These are phyloP conservation scores for Vanacampus margaritifer DNA, from an alignment of 2,113 vertebrate species.

Conservation along the genomic window DNA sequence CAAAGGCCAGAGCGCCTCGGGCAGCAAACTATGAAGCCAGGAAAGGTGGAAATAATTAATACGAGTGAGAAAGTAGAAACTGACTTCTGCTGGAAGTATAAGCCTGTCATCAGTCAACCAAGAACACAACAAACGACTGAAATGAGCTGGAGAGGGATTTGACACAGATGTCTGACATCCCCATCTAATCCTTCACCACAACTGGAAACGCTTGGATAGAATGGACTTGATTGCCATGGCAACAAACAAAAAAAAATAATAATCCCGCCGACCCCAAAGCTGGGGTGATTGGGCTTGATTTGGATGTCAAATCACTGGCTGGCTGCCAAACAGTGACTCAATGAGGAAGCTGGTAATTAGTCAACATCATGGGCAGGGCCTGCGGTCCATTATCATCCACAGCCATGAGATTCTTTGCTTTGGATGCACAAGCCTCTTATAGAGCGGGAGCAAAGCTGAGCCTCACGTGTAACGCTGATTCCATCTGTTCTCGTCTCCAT, in stretches of 20 bases:
- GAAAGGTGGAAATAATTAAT: slow-evolving; percentile 26
- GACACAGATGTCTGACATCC: slow-evolving; percentile 67
- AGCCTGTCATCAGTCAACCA: slow-evolving; percentile 57
- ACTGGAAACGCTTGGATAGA: slow-evolving; percentile 34
- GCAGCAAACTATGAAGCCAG: slow-evolving; percentile 15
- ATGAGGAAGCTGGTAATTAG: slow-evolving; percentile 52
- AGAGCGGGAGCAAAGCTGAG: slow-evolving; percentile 44
- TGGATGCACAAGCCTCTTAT: slow-evolving; percentile 51
- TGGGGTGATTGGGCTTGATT: slow-evolving; percentile 57
- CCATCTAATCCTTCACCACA: slow-evolving; percentile 61
- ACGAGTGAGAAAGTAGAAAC: slow-evolving; percentile 46
- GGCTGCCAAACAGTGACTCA: slow-evolving; percentile 42
- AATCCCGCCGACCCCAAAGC: slow-evolving; percentile 52
- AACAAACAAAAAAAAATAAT: slow-evolving; percentile 49
- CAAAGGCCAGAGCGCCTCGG: slow-evolving; percentile 48
- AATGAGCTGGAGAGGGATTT: slow-evolving; percentile 62
- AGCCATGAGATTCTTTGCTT: slow-evolving; percentile 45
- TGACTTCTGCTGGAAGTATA: slow-evolving; percentile 39
- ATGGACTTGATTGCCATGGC: slow-evolving; percentile 52
- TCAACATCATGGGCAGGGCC: slow-evolving; percentile 30
- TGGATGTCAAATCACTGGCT: slow-evolving; percentile 46
- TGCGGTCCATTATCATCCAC: slow-evolving; percentile 31
- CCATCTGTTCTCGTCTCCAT: slow-evolving; percentile 25
- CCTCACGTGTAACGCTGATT: slow-evolving; percentile 43
- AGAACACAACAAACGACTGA: slow-evolving; percentile 51